phyloP scores from a whole-genome alignment of 2,113 vertebrate genomes.

The Hymenochirus boettgeri region DNA sequence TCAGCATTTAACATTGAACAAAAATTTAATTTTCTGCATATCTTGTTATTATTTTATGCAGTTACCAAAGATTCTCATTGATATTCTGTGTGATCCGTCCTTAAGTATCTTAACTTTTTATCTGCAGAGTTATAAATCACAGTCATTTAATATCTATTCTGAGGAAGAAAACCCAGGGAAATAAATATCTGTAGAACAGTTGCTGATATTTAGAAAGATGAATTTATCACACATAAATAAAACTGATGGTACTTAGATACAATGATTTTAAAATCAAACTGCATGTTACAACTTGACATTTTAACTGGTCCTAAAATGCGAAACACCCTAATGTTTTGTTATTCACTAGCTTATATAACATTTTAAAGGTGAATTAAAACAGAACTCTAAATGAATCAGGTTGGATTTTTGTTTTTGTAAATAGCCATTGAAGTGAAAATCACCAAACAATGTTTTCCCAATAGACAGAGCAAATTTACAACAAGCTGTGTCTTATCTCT shows the following conservation, averaged over 20 bases:
- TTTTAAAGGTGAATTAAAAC: no score
- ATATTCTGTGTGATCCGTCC: conserved; percentile 5
- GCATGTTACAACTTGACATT: no score
- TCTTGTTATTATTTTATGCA: neutral
- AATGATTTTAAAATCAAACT: neutral
- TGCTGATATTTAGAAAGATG: neutral
- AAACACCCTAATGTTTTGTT: no score
- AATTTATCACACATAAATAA: conserved; percentile 20
- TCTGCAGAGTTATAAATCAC: conserved; percentile 36
- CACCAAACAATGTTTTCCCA: no score
- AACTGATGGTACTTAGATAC: conserved; percentile 17
- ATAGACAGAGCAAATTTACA: no score
- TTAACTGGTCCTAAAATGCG: no score
- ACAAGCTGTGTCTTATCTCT: no score
- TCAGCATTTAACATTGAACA: conserved; percentile 1
- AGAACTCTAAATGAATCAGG: no score
- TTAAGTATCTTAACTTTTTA: conserved; percentile 31
- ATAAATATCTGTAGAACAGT: conserved; percentile 4
- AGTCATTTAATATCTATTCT: conserved; percentile 35
- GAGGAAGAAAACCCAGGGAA: conserved; percentile 22
- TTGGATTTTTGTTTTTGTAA: no score
- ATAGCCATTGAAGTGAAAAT: no score
- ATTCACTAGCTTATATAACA: no score
- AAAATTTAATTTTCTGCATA: neutral
- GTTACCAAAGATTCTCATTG: conserved; percentile 16